A percentile compares a stretch with the other conserved stretches of the same genome.
Conservation (phyloP, 2,888 invertebrate species). For the Mythimna vitellina region DNA sequence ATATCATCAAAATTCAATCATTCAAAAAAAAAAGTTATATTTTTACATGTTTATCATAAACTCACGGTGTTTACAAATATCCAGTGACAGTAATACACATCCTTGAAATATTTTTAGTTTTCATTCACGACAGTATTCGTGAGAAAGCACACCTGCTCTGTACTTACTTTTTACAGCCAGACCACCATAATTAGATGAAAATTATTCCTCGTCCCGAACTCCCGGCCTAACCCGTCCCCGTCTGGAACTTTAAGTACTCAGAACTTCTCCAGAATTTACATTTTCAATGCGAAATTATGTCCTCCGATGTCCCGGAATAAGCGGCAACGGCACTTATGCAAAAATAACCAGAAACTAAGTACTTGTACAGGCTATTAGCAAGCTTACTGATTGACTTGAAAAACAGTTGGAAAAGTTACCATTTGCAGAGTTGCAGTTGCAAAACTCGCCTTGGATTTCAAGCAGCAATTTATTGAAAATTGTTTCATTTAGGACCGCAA, state of each 20-base stretch:
- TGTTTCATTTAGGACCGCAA: slow-evolving; percentile 19
- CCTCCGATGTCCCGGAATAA: slow-evolving; percentile 71
- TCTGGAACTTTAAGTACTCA: slow-evolving; percentile 66
- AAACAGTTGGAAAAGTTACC: slow-evolving; percentile 60
- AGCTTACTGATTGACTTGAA: slow-evolving; percentile 67
- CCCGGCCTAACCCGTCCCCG: slow-evolving; percentile 44
- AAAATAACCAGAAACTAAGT: slow-evolving; percentile 69
- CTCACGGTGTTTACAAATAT: too few species aligned
- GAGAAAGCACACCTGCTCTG: slow-evolving; percentile 18
- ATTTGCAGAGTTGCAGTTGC: slow-evolving; percentile 5
- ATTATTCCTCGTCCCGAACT: slow-evolving; percentile 40
- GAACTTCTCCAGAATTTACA: slow-evolving; percentile 73
- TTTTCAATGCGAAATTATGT: slow-evolving; percentile 77
- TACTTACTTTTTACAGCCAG: neutral
- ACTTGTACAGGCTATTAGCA: slow-evolving; percentile 60
- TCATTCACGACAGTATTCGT: too few species aligned
- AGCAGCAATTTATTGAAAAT: slow-evolving; percentile 50
- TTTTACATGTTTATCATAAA: too few species aligned
- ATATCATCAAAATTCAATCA: too few species aligned
- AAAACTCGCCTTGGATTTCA: slow-evolving; percentile 14
- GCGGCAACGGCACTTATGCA: slow-evolving; percentile 71
- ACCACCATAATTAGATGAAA: slow-evolving; percentile 32
- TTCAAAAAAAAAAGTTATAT: too few species aligned
- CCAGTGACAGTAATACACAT: too few species aligned
- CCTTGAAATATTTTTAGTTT: too few species aligned